Evolutionary conservation across 23 tunicate genomes (phyloP).

Genomic region (Diplosoma virens): DNA sequence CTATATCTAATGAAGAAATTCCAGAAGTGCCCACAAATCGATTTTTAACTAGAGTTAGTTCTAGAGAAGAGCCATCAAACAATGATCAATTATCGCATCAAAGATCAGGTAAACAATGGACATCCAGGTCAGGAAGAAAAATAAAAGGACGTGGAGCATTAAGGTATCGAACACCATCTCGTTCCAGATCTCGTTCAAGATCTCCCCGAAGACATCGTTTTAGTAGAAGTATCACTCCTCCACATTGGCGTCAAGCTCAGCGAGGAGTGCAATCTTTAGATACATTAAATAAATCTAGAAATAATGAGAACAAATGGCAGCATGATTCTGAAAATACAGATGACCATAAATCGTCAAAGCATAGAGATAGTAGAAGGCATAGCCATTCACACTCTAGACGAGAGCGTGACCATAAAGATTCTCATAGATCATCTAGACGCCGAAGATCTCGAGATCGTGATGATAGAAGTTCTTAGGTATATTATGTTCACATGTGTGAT

Average conservation of each 20-base stretch:
- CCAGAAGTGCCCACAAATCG: conserved; percentile 69
- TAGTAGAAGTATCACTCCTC: conserved; percentile 92
- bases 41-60: conserved; percentile 47
- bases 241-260: conserved; percentile 98
- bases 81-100: conserved; percentile 62
- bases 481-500: too few relatives aligned
- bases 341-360: conserved; percentile 49
- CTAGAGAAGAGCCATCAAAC: conserved; percentile 45
- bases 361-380: conserved; percentile 15
- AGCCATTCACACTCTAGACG: not conserved
- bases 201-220: conserved; percentile 50
- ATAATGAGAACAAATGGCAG: conserved; percentile 51
- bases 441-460: too few relatives aligned
- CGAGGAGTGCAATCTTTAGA: conserved; percentile 62
- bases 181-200: conserved; percentile 73
- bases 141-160: conserved; percentile 85
- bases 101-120: conserved; percentile 70
- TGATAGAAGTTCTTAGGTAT: too few relatives aligned
- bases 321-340: conserved; percentile 32
- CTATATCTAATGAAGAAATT: conserved; percentile 71
- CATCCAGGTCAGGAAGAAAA: conserved; percentile 74
- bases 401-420: conserved; percentile 12
- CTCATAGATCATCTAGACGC: conserved; percentile 6
- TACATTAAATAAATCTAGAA: not conserved
- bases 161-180: conserved; percentile 92